Conservation (phyloP, 2,888 invertebrate genomes). For the Tenthredo scrophulariae region DNA sequence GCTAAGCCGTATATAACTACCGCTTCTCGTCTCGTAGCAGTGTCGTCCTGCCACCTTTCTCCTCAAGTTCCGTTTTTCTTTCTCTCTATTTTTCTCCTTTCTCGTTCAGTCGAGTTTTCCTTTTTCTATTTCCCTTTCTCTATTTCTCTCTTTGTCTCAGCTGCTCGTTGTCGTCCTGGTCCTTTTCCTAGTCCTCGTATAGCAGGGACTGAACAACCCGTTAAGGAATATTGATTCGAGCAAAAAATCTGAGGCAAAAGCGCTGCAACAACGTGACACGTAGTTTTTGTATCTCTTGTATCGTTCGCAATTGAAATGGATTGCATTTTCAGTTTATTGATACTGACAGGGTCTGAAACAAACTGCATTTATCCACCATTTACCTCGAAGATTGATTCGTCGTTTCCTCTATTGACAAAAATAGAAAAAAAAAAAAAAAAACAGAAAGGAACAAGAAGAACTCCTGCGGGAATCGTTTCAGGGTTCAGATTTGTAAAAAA, state of each 20-base stretch:
- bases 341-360: neutral
- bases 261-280: slow-evolving; percentile 57
- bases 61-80: slow-evolving; percentile 42
- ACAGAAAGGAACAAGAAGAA: neutral
- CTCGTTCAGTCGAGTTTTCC: slow-evolving; percentile 18
- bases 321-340: slow-evolving; percentile 41
- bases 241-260: slow-evolving; percentile 50
- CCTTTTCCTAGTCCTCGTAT: slow-evolving; percentile 52
- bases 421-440: too few species aligned
- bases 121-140: neutral
- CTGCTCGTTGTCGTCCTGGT: neutral
- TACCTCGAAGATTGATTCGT: neutral
- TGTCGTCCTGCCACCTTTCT: slow-evolving; percentile 31
- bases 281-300: slow-evolving; percentile 57
- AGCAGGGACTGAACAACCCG: slow-evolving; percentile 47
- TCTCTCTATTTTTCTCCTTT: slow-evolving; percentile 50
- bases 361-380: neutral
- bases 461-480: neutral
- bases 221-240: slow-evolving; percentile 66
- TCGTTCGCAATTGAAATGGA: slow-evolving; percentile 64
- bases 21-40: slow-evolving; percentile 34
- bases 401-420: neutral
- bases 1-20: slow-evolving; percentile 59
- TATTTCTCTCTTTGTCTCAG: neutral
- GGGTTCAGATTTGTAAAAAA: neutral